Percentiles rank a stretch among this genome's conserved stretches.
These are phyloP conservation scores for Tupiocoris notatus DNA, from an alignment of 2,888 invertebrate species.

Conservation along the genomic window DNA sequence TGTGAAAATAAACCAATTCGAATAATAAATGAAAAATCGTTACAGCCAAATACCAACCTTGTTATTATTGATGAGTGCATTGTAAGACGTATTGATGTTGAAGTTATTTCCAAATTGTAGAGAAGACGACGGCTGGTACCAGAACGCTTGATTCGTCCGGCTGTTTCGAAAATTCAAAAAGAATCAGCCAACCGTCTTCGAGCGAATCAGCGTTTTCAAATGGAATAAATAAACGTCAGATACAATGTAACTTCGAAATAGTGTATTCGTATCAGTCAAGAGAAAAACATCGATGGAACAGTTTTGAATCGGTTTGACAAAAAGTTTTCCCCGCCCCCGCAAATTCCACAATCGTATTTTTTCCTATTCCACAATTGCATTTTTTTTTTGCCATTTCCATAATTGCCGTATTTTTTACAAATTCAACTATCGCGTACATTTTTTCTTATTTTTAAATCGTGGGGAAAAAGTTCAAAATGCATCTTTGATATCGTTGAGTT, in stretches of 20 bases:
- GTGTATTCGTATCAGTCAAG: neutral
- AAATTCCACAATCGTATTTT: no score
- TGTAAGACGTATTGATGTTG: slow-evolving; percentile 44
- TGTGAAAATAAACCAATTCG: no score
- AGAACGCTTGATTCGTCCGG: slow-evolving; percentile 20
- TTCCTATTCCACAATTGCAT: no score
- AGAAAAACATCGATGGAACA: neutral
- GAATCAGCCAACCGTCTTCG: slow-evolving; percentile 29
- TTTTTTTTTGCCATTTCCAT: no score
- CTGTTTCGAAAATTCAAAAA: slow-evolving; percentile 11
- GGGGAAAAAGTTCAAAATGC: slow-evolving; percentile 64
- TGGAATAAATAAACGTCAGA: neutral
- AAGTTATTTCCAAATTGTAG: slow-evolving; percentile 32
- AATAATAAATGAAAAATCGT: no score
- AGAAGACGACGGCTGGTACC: slow-evolving; percentile 27
- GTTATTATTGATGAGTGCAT: slow-evolving; percentile 44
- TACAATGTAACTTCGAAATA: neutral
- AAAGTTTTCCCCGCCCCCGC: no score
- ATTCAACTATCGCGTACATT: no score
- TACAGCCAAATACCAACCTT: no score
- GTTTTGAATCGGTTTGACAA: no score
- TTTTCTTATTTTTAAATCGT: no score
- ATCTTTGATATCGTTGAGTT: slow-evolving; percentile 97
- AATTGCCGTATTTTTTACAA: no score
- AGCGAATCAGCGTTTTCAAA: neutral